A percentile compares a stretch with the other conserved stretches of the same genome.
Conservation (phyloP, 2,797 vertebrate species). For the Hyperoplus lanceolatus region DNA sequence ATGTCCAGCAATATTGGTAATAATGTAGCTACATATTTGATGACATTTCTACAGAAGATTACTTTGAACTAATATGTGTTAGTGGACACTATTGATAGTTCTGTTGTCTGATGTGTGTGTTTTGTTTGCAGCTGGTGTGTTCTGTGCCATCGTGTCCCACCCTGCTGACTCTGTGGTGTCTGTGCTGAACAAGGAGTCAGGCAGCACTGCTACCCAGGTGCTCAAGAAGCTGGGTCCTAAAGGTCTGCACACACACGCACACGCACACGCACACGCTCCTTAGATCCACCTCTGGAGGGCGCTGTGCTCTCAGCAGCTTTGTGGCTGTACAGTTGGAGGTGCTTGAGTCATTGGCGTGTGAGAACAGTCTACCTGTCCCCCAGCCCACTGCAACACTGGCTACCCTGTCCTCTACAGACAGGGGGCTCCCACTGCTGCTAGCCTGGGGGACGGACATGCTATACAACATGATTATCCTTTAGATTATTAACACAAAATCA, state of each 20-base stretch:
- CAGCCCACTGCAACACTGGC: conserved; percentile 87
- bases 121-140: conserved; percentile 92
- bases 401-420: conserved; percentile 73
- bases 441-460: conserved; percentile 86
- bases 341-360: conserved; percentile 98
- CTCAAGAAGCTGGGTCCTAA: conserved; percentile 93
- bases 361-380: conserved; percentile 91
- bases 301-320: conserved; percentile 90
- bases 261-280: conserved; percentile 85
- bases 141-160: conserved; percentile 99
- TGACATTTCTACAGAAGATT: too few species aligned
- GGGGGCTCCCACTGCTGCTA: conserved; percentile 80
- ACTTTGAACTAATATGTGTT: not conserved
- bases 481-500: too few species aligned
- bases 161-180: conserved; percentile 99
- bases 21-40: not conserved
- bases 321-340: conserved; percentile 92
- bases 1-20: not conserved
- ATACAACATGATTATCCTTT: not conserved
- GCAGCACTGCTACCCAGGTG: conserved; percentile 92
- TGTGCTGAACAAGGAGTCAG: conserved; percentile 97
- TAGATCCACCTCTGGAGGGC: conserved; percentile 97
- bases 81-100: not conserved
- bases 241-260: conserved; percentile 81
- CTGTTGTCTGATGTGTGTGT: not conserved